These are phyloP conservation scores for Tridacna crocea DNA, from an alignment of 2,888 invertebrate genomes.

Conservation along the genomic window DNA sequence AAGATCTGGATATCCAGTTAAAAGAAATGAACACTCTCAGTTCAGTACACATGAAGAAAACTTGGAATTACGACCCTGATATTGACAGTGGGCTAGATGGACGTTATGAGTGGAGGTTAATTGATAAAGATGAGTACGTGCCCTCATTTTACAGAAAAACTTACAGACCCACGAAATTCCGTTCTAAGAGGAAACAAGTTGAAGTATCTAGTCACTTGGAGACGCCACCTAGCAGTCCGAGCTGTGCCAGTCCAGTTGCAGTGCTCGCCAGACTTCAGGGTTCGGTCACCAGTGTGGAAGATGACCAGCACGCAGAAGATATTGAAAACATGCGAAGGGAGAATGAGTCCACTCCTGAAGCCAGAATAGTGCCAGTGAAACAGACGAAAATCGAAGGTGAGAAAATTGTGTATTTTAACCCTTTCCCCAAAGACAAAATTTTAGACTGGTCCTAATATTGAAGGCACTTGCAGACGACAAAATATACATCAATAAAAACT, in stretches of 20 bases:
- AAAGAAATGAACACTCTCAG: slow-evolving; percentile 25
- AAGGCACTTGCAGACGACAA: neutral
- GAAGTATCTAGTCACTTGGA: slow-evolving; percentile 2
- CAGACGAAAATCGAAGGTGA: slow-evolving; percentile 58
- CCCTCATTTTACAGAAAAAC: slow-evolving; percentile 45
- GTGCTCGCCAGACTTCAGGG: slow-evolving; percentile 13
- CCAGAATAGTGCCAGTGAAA: slow-evolving; percentile 26
- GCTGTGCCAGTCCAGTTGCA: neutral
- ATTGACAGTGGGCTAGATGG: slow-evolving; percentile 48
- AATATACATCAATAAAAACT: no score
- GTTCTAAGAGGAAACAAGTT: slow-evolving; percentile 8
- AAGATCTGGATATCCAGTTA: slow-evolving; percentile 50
- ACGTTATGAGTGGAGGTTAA: slow-evolving; percentile 47
- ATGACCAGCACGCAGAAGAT: slow-evolving; percentile 26
- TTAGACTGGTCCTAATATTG: neutral
- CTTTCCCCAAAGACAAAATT: neutral
- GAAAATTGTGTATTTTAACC: slow-evolving; percentile 1
- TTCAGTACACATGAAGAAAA: slow-evolving; percentile 24
- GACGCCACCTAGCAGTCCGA: slow-evolving; percentile 38
- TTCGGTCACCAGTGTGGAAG: neutral
- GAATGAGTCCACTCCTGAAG: slow-evolving; percentile 59
- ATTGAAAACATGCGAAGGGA: slow-evolving; percentile 36
- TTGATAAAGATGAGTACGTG: slow-evolving; percentile 33
- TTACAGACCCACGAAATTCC: slow-evolving; percentile 44
- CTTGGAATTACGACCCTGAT: slow-evolving; percentile 54